phyloP scores from a whole-genome alignment of 53 echinoderm and acorn worm genomes.

The Patiria pectinifera region DNA sequence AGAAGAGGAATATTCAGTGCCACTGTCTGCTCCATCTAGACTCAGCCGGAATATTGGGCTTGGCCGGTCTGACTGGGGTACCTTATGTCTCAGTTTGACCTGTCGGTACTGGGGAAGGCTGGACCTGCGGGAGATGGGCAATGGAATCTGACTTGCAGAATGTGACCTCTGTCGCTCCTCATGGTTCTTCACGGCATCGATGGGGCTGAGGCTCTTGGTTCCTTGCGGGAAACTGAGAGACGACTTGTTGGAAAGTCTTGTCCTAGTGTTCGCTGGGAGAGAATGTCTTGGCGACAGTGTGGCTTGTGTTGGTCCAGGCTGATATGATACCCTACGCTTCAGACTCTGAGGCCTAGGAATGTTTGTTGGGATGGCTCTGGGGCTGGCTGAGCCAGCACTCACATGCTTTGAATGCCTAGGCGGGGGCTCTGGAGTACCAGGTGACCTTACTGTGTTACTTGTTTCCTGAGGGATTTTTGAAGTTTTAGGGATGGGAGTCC shows the following conservation, averaged over 20 bases:
- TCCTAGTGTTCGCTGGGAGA: not conserved
- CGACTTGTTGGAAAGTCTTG: not conserved
- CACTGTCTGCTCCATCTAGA: conserved; percentile 38
- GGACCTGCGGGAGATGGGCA: not conserved
- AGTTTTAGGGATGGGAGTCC: not conserved
- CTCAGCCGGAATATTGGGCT: conserved; percentile 43
- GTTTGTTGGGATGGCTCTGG: conserved; percentile 15
- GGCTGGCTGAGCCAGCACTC: not conserved
- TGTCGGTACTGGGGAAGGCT: conserved; percentile 33
- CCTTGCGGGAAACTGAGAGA: conserved; percentile 26
- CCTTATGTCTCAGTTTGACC: conserved; percentile 40
- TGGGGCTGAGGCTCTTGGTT: no score
- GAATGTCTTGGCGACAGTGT: not conserved
- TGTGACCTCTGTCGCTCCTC: conserved; percentile 14
- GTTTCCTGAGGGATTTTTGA: not conserved
- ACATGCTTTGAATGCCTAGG: conserved; percentile 18
- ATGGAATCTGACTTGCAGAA: conserved; percentile 45
- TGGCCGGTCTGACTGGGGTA: conserved; percentile 7
- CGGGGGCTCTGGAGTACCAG: conserved; percentile 22
- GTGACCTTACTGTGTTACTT: not conserved
- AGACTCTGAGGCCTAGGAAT: conserved; percentile 7
- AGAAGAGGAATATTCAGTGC: conserved; percentile 37
- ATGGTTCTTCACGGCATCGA: not conserved
- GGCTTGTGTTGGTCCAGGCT: not conserved
- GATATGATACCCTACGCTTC: not conserved